Conservation (phyloP, 2,113 vertebrate genomes). For the Callionymus lyra region DNA sequence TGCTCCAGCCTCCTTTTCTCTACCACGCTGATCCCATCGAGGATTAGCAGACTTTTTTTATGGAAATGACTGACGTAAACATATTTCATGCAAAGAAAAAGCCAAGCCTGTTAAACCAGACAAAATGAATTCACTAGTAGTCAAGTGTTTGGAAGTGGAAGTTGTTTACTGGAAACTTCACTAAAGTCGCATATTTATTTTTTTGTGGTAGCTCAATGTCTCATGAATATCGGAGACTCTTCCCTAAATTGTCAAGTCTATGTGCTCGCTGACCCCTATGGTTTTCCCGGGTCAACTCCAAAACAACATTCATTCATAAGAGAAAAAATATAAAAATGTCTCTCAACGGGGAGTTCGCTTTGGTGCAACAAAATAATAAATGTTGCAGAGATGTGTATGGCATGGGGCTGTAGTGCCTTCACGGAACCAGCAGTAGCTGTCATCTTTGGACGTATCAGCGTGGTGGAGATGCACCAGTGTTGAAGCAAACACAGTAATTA, state of each 20-base stretch:
- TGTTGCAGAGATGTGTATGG: conserved; percentile 15
- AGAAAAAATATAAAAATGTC: conserved; percentile 5
- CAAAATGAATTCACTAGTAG: no score
- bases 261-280: no score
- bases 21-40: conserved; percentile 30
- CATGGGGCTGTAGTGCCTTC: conserved; percentile 13
- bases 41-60: conserved; percentile 32
- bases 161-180: no score
- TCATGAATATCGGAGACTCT: no score
- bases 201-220: not conserved
- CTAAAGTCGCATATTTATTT: not conserved
- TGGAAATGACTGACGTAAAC: conserved; percentile 31
- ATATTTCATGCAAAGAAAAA: conserved; percentile 11
- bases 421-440: conserved; percentile 34
- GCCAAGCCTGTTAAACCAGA: no score
- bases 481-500: conserved; percentile 53
- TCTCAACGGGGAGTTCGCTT: conserved; percentile 8
- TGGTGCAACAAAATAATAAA: conserved; percentile 26
- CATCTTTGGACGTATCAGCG: conserved; percentile 42
- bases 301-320: no score
- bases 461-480: conserved; percentile 43
- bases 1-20: conserved; percentile 26
- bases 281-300: no score
- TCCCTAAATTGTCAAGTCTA: no score
- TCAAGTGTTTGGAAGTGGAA: no score